Percentiles rank a stretch among this genome's conserved stretches.
Conservation (phyloP, 2,888 invertebrate species). For the Sesia bembeciformis region DNA sequence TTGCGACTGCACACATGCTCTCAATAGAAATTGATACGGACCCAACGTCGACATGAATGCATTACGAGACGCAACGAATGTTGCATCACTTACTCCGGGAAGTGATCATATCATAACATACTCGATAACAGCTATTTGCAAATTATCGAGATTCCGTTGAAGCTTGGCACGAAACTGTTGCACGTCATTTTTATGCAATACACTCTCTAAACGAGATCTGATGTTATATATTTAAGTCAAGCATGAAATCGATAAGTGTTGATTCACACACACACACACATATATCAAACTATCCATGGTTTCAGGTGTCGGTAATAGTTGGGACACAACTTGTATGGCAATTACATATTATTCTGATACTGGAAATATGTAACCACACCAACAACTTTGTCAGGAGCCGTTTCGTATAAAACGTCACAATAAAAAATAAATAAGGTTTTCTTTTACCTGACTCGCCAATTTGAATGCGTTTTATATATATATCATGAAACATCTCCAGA, state of each 20-base stretch:
- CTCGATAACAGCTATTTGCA: background rate
- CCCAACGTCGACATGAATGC: constrained; percentile 8
- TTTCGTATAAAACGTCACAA: no score
- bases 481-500: no score
- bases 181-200: constrained; percentile 40
- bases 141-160: constrained; percentile 18
- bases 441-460: no score
- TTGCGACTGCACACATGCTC: constrained; percentile 22
- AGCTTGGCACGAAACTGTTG: constrained; percentile 30
- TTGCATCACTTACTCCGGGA: constrained; percentile 20
- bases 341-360: no score
- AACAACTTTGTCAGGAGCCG: no score
- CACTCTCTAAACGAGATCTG: background rate
- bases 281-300: no score
- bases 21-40: constrained; percentile 28
- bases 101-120: constrained; percentile 11
- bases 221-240: constrained; percentile 6
- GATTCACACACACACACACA: no score
- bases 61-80: constrained; percentile 20
- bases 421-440: no score
- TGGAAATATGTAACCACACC: no score
- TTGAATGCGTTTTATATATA: no score
- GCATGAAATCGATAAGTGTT: constrained; percentile 18
- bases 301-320: no score
- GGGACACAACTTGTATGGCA: no score